A percentile compares a stretch with the other conserved stretches of the same genome.
These are phyloP conservation scores for Cotesia glomerata DNA, from an alignment of 1,140 invertebrate genomes.

Conservation along the genomic window DNA sequence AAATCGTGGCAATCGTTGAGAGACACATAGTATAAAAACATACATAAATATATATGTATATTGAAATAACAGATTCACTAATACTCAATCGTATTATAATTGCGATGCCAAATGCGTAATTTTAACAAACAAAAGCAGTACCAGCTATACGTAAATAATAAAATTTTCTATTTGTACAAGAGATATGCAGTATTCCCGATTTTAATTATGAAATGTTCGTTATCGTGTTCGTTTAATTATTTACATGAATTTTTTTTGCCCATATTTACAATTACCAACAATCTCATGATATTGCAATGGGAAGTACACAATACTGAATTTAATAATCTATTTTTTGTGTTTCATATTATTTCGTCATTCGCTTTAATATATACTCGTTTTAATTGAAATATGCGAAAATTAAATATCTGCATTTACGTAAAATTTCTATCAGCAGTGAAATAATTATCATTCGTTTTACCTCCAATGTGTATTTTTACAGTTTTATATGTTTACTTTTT, in stretches of 20 bases:
- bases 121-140: conserved; percentile 59
- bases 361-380: too few species aligned
- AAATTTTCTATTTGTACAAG: conserved; percentile 56
- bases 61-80: conserved; percentile 60
- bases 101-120: conserved; percentile 61
- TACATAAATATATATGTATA: conserved; percentile 48
- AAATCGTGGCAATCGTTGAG: not conserved
- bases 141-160: conserved; percentile 59
- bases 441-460: too few species aligned
- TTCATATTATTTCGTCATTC: too few species aligned
- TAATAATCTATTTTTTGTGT: too few species aligned
- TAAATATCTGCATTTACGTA: too few species aligned
- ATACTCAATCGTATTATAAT: conserved; percentile 60
- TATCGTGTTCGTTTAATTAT: not conserved
- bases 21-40: not conserved
- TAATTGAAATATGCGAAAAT: too few species aligned
- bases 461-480: too few species aligned
- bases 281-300: not conserved
- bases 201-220: conserved; percentile 29
- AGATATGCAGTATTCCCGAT: conserved; percentile 15
- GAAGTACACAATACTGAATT: too few species aligned
- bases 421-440: too few species aligned
- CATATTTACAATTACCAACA: not conserved
- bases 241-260: not conserved
- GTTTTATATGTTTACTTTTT: too few species aligned